Evolutionary conservation across 2,113 vertebrate genomes (phyloP), one percentile per base, ranked within the genome.

Genomic region (Boulengerochromis microlepis): DNA sequence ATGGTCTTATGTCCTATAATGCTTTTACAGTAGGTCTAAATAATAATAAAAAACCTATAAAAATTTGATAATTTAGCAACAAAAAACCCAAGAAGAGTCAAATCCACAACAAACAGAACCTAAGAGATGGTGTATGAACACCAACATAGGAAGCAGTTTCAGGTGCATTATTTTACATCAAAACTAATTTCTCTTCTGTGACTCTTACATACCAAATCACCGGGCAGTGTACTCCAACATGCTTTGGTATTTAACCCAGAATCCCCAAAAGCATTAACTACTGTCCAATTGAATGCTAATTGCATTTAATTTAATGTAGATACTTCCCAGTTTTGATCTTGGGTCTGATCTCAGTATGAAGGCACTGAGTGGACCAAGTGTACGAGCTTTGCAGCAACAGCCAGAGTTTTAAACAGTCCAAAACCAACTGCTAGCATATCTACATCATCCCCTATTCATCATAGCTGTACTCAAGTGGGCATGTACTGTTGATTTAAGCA

Each of bases 401-500:
- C 42, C 61, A 38, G 40, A 22, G 18, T 11, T 50, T 83, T 42
- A 26, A 52, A 19, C 11, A 15, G 22, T 74, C 76, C 57, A 57
- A 52, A 64, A 74, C 15, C 15, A 87, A 66, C 69, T 47, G 22
- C 19, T 54, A 24, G 45, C 50, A 85, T 40, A 64, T 83, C 59
- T 66, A 31, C 87, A 47, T 80, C 81, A 7, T 82, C 42, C 19
- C 86, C 81, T 50, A 56, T 76, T 86, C 74, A 83, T 90, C 84
- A 38, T 47, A 69, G 64, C 86, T 83, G 54, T 16, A 45, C 78
- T 88, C 78, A 83, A 82, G 83, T 47, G 71, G 74, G 71, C 71
- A 82, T 61, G 53, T 53, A 9, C 19, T 90, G 85, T 90, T 84
- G 84, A 82, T 84, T 91, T 82, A 88, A 89, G 91, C 52, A 50